Conservation (phyloP, 30 jellyfish, hydroid and myxozoan species). For the Mastigias papua region DNA sequence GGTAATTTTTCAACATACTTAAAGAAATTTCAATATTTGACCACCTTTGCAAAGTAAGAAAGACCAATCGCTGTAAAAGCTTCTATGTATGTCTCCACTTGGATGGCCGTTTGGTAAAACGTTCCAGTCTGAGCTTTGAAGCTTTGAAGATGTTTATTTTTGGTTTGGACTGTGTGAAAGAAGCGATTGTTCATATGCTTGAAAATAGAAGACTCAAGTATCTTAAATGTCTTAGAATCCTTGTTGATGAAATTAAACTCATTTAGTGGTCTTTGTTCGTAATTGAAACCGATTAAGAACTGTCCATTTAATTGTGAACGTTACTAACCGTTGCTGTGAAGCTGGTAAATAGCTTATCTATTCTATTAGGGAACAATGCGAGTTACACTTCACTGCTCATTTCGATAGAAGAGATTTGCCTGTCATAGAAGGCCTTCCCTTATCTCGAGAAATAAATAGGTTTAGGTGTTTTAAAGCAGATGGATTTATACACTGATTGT, state of each 20-base stretch:
- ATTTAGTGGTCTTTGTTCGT: neutral
- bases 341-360: neutral
- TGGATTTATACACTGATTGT: too few relatives aligned
- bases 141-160: neutral
- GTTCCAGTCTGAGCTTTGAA: too few relatives aligned
- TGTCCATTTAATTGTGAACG: neutral
- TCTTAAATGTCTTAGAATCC: too few relatives aligned
- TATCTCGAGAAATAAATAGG: too few relatives aligned
- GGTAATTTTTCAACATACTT: too few relatives aligned
- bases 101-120: too few relatives aligned
- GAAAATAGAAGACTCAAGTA: neutral
- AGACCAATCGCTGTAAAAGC: too few relatives aligned
- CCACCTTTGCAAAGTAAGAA: too few relatives aligned
- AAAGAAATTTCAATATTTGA: too few relatives aligned
- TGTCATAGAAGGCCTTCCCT: neutral
- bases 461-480: too few relatives aligned
- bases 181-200: neutral
- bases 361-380: neutral
- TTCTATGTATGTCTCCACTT: too few relatives aligned
- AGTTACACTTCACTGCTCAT: neutral
- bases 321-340: neutral
- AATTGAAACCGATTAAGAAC: neutral
- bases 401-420: neutral
- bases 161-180: neutral
- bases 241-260: neutral